Conservation (phyloP, 2,113 vertebrate genomes). For the Phyllopteryx taeniolatus region DNA sequence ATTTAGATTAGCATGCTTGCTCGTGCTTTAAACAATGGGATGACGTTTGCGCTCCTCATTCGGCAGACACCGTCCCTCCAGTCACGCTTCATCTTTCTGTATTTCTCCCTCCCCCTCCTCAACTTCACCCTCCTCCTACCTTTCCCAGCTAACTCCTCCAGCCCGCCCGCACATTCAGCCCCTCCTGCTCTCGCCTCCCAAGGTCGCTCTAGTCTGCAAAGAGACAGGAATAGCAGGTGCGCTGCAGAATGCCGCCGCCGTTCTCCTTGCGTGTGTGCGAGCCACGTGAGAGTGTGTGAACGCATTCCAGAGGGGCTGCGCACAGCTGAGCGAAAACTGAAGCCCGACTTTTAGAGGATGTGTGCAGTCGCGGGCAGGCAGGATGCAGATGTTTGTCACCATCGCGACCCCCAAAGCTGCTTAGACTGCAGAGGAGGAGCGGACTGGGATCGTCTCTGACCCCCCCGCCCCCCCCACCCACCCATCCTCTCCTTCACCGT, state of each 20-base stretch:
- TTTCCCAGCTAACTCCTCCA: slow-evolving; percentile 17
- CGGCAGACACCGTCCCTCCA: slow-evolving; percentile 13
- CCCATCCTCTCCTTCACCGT: not conserved
- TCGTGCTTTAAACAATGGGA: slow-evolving; percentile 47
- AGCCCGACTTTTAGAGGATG: slow-evolving; percentile 49
- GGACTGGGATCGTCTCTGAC: slow-evolving; percentile 47
- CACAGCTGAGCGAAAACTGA: slow-evolving; percentile 18
- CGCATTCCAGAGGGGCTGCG: slow-evolving; percentile 44
- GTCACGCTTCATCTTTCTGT: slow-evolving; percentile 9
- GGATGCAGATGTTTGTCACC: slow-evolving; percentile 56
- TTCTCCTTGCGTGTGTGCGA: slow-evolving; percentile 10
- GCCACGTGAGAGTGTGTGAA: slow-evolving; percentile 22
- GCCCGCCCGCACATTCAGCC: slow-evolving; percentile 20
- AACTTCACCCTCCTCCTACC: slow-evolving; percentile 28
- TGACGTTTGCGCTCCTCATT: slow-evolving; percentile 38
- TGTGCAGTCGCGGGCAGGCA: slow-evolving; percentile 26
- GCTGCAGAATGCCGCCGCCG: slow-evolving; percentile 51
- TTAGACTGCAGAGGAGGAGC: slow-evolving; percentile 41
- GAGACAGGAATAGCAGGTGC: slow-evolving; percentile 59
- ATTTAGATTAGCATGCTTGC: slow-evolving; percentile 30
- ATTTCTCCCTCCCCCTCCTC: slow-evolving; percentile 6
- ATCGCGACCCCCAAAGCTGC: slow-evolving; percentile 46
- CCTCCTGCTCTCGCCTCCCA: slow-evolving; percentile 30
- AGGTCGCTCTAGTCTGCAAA: slow-evolving; percentile 47
- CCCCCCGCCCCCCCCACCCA: not conserved